A percentile compares a stretch with the other conserved stretches of the same genome.
phyloP scores from a whole-genome alignment of 2,797 vertebrate species.

The Hippocampus kuda region DNA sequence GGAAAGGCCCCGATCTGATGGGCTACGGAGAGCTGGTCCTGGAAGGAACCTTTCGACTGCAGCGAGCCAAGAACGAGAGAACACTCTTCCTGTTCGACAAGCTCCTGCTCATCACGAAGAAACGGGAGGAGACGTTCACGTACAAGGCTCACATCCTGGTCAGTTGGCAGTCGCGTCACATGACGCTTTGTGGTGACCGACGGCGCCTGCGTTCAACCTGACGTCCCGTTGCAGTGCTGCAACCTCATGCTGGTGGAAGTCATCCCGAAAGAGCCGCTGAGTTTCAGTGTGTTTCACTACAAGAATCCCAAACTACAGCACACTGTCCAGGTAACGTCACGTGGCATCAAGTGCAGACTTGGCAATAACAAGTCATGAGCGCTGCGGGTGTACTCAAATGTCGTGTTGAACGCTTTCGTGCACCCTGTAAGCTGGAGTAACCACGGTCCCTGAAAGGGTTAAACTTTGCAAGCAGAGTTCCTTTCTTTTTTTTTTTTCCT shows the following conservation, averaged over 20 bases:
- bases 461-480: slow-evolving; percentile 9
- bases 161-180: slow-evolving; percentile 25
- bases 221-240: slow-evolving; percentile 73
- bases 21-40: slow-evolving; percentile 94
- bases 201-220: background rate
- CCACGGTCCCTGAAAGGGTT: too few species aligned
- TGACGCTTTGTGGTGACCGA: background rate
- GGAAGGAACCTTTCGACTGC: slow-evolving; percentile 92
- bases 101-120: slow-evolving; percentile 93
- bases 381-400: background rate
- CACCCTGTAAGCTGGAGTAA: too few species aligned
- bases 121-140: slow-evolving; percentile 85
- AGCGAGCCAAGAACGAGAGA: slow-evolving; percentile 93
- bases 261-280: slow-evolving; percentile 92
- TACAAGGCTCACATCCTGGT: slow-evolving; percentile 99
- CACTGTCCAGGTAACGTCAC: slow-evolving; percentile 84
- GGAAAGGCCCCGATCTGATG: slow-evolving; percentile 95
- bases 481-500: background rate
- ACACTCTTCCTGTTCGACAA: slow-evolving; percentile 95
- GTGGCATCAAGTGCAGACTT: background rate
- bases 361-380: slow-evolving; percentile 8
- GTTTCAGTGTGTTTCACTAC: slow-evolving; percentile 97
- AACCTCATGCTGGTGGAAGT: slow-evolving; percentile 98
- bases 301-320: slow-evolving; percentile 98
- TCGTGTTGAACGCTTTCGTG: background rate